Evolutionary conservation across 1,140 invertebrate genomes (phyloP).

Genomic region (Argopecten irradians): DNA sequence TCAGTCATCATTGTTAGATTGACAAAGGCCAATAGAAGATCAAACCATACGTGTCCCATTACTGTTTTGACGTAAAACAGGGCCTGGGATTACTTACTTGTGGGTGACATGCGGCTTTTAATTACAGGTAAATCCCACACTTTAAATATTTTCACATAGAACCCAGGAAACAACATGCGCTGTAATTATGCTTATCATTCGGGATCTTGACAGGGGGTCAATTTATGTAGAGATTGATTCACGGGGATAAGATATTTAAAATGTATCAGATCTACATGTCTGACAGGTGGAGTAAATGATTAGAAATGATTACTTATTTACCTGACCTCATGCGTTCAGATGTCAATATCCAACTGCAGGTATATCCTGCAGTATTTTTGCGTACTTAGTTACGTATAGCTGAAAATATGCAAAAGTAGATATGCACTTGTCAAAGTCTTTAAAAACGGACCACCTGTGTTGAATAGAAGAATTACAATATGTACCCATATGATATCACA

Average conservation of each 20-base stretch:
- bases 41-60: not conserved
- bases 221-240: not conserved
- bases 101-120: not conserved
- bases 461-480: too few relatives aligned
- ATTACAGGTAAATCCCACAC: not conserved
- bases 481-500: too few relatives aligned
- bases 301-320: not conserved
- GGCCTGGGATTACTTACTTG: constrained; percentile 8
- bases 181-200: not conserved
- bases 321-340: not conserved
- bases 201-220: not conserved
- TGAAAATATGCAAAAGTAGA: not conserved
- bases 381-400: not conserved
- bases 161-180: not conserved
- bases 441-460: not conserved
- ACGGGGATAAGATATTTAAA: not conserved
- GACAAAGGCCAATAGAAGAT: not conserved
- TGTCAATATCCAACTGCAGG: not conserved
- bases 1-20: not conserved
- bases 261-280: not conserved
- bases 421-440: not conserved
- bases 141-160: not conserved
- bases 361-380: not conserved
- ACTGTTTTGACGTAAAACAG: not conserved
- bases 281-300: constrained; percentile 5